A percentile compares a stretch with the other conserved stretches of the same genome.
Conservation (phyloP, 2,113 vertebrate species). For the Plestiodon gilberti region DNA sequence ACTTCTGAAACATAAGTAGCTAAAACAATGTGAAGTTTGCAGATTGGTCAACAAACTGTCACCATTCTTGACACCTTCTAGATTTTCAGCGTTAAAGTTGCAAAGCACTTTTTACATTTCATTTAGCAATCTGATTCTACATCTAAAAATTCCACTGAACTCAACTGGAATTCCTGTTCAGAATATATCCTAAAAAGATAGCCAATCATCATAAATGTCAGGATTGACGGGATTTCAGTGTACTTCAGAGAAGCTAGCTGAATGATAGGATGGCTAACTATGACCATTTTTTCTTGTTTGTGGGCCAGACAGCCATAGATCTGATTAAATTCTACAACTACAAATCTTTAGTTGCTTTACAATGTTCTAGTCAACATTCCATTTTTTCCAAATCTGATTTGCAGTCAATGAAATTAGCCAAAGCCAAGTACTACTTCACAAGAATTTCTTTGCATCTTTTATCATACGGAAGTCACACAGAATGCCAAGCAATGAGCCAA, state of each 20-base stretch:
- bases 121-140: conserved; percentile 45
- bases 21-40: background rate
- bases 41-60: background rate
- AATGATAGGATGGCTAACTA: conserved; percentile 8
- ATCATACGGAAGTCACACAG: background rate
- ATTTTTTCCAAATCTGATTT: conserved; percentile 3
- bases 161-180: background rate
- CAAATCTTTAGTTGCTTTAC: conserved; percentile 1
- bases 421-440: background rate
- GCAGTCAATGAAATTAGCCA: conserved; percentile 27
- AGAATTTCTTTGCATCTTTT: background rate
- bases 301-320: conserved; percentile 7
- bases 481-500: background rate
- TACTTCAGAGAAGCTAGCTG: conserved; percentile 26
- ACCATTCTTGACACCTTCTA: conserved; percentile 15
- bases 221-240: conserved; percentile 7
- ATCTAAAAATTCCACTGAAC: conserved; percentile 33
- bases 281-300: background rate
- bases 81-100: conserved; percentile 12
- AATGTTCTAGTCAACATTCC: background rate
- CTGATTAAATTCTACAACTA: conserved; percentile 1
- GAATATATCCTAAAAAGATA: background rate
- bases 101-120: conserved; percentile 32
- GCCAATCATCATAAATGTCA: conserved; percentile 33
- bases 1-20: background rate